Base-by-base conservation (phyloP, 2,797 vertebrate genomes). In the Silurus aristotelis region DNA sequence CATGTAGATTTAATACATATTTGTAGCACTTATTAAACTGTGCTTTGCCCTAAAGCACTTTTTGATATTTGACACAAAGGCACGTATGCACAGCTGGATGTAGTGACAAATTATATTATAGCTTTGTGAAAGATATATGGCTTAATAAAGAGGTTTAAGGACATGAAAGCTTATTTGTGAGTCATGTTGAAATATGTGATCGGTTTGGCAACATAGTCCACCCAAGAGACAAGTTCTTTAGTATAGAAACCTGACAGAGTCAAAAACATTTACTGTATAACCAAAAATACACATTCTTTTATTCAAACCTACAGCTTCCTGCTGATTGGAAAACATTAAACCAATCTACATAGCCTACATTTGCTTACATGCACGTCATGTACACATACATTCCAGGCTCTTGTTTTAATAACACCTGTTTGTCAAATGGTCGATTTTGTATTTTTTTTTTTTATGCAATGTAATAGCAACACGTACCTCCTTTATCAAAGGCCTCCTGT, bases 401-500 rank as follows among this genome's bases (percentile, higher is more conserved):
- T 56, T 56, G 8, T 58, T 20, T 4, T 22, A 76, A 17, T 10
- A 76, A 17, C 25, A 13, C 46, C 38, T 22, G 25, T 10, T 78
- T 46, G 22, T 46, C 1, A 79, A n/a, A 79, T 58, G 6, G 43
- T 79, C 9, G 7, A 19, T 2, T 27, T 58, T 31, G 3, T 14
- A 17, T 17, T 0, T 3, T 13, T 15, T 15, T 31, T 64, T 64
- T 64, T 5, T 48, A 64, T 12, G 38, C 38, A 79, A 63, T 20
- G 63, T 43, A n/a, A 63, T 14, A 31, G 17, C 6, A 60, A 82
- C 3, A 90, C 89, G 9, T 93, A 99, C 98, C 96, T 93, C 96
- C 80, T 92, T 93, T 85, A 97, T 95, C 85, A 95, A 89, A 1
- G 97, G 97, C 64, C 98, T 95, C 89, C 95, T 95, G 89, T 43